Evolutionary conservation across 2,113 vertebrate genomes (phyloP), one percentile per base, ranked within the genome.

Genomic region (Oceanites oceanicus): DNA sequence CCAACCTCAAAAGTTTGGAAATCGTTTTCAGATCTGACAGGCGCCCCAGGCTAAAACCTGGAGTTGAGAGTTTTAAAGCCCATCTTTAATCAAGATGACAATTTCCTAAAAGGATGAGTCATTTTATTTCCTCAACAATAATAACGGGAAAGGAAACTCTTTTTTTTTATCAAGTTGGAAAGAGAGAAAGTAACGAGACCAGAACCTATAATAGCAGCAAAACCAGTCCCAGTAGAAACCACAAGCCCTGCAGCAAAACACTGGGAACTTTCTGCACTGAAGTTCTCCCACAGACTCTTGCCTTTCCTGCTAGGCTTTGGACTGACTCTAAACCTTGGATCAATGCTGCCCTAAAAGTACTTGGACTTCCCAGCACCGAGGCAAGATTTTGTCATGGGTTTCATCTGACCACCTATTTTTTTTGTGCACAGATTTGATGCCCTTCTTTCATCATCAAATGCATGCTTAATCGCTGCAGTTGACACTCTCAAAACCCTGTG

Each of bases 61-160:
- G 52, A 74, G 30, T 2, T 77, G 68, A 77, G 68, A 38, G 11
- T 67, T 91, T 92, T 59, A 65, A 92, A 95, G 42, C 29, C 53
- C 70, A 58, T 75, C 83, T 86, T 95, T 91, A 92, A 87, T 85
- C 70, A 94, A 75, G 53, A 76, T 82, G 76, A 91, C 65, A 65
- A 75, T 86, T 94, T 94, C 66, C 76, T 92, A 81, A 89, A 91
- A 68, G 56, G 4, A 3, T n/a, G 53, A 87, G 56, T 81, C 1
- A 76, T 78, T 91, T 72, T 87, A 78, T 87, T 85, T 92, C 70
- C 25, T 78, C 56, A 72, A 34, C 15, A 81, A 52, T 61, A 77
- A 59, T 65, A 84, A 72, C 0, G 0, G 29, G 23, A 86, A 90
- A 84, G 11, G 5, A 80, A 90, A 68, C 30, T 19, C 15, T 66